Base-by-base conservation (phyloP, 2,113 vertebrate genomes). In the Chitala chitala region DNA sequence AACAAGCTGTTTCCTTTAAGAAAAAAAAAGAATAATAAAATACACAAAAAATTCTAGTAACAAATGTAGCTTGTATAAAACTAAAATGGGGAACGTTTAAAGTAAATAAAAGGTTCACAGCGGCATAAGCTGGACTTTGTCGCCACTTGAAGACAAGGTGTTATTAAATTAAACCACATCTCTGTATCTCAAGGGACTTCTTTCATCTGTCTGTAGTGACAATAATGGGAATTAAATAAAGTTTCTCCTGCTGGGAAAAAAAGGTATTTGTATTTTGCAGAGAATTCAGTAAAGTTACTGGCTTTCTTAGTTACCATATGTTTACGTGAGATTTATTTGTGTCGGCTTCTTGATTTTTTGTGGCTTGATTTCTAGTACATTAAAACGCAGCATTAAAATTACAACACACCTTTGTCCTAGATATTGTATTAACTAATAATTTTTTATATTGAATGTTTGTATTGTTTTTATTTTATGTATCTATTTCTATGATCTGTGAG, bases 121-220 rank as follows among this genome's bases (percentile, higher is more conserved):
- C 92, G 94, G 94, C 95, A 98, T 94, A 96, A 97, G 95, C 94
- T 95, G 95, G 96, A 94, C 95, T 97, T 99, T 98, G 95, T 96
- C 93, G 94, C 95, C 94, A 94, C 91, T 94, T 94, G 93, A 97
- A 94, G 92, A 94, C 92, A 93, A 94, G 91, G 95, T 95, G 94
- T 94, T 93, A 93, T 92, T 93, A 93, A 95, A 91, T 94, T 92
- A 93, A 93, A 91, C 88, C 92, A 93, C 92, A 95, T 94, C 93
- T 96, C 89, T 96, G 92, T 95, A 97, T 95, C 94, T 96, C 94
- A 94, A 95, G 93, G 94, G 93, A 94, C 94, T 96, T 94, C 91
- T 95, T 95, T 95, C 93, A 98, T 94, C 93, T 98, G 93, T 96
- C 92, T 96, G 93, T 94, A 94, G 93, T 94, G 92, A 94, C 94